phyloP scores from a whole-genome alignment of 2,797 vertebrate genomes.

The Threskiornis aethiopicus region DNA sequence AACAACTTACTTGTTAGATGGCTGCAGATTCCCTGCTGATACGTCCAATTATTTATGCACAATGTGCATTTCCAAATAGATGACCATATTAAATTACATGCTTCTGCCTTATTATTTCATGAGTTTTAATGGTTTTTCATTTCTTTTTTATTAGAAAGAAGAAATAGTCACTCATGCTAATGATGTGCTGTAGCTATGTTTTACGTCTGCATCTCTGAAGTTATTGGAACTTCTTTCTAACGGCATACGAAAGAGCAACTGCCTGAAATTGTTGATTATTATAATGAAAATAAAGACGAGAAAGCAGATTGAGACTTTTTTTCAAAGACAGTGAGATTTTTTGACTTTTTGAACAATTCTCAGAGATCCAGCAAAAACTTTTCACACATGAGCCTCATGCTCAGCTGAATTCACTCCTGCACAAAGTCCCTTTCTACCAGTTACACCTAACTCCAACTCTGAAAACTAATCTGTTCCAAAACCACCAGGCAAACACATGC shows the following conservation, averaged over 20 bases:
- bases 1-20: constrained; percentile 9
- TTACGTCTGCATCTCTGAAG: background rate
- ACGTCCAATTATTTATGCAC: background rate
- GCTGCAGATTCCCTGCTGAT: constrained; percentile 19
- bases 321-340: background rate
- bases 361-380: background rate
- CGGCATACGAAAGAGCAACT: background rate
- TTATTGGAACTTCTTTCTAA: background rate
- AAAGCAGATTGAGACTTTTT: background rate
- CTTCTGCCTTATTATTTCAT: background rate
- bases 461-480: background rate
- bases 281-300: background rate
- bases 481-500: background rate
- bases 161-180: background rate
- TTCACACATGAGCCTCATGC: accelerated
- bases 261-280: background rate
- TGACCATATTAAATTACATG: constrained; percentile 6
- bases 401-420: background rate
- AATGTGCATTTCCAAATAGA: constrained; percentile 16
- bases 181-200: background rate
- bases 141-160: background rate
- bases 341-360: background rate
- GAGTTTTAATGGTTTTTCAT: constrained; percentile 5
- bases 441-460: background rate
- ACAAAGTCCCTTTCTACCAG: background rate